Base-by-base conservation (phyloP, 2,113 vertebrate genomes). In the Machaerirhynchus nigripectus region DNA sequence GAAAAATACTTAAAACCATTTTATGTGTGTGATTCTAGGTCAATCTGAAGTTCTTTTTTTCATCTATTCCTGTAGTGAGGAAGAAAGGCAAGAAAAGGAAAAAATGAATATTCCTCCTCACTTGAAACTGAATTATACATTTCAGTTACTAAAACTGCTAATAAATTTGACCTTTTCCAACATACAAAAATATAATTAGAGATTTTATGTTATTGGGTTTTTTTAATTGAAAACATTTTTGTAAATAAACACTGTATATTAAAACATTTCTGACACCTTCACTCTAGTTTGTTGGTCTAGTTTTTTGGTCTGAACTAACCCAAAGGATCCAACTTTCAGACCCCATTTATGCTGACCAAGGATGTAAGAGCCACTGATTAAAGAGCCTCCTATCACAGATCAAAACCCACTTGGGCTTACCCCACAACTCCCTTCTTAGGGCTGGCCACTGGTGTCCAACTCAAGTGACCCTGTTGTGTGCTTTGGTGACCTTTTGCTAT, bases 181-280 rank as follows among this genome's bases (percentile, higher is more conserved):
- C 55, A 55, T 4, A 22, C 53, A 49, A 77, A 28, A 33, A 15
- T 4, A n/a, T 11, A 37, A 30, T 17, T 70, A 12, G 16, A 84
- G 5, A 70, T 30, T 1, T 2, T 7, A 39, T 52, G 10, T 26
- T 63, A 26, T 1, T 46, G 4, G 6, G 0, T 0, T 22, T 56
- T 33, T 31, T 18, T 2, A 1, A 60, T 11, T 37, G 8, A 64
- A 81, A 78, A 31, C 2, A 39, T 14, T 44, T 67, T 78, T 90
- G 10, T 24, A 81, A 61, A 74, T 10, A 20, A 65, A 23, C 10
- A 31, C 16, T 8, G 4, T 5, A 20, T 64, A 86, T 68, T 23
- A n/a, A 59, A 75, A 49, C 1, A 19, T 30, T 93, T 63, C 50
- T 67, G 26, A 12, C 30, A 47, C 5, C 13, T 59, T 52, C 22